These are phyloP conservation scores for Prosapia bicincta DNA, from an alignment of 2,888 invertebrate species.

Conservation along the genomic window DNA sequence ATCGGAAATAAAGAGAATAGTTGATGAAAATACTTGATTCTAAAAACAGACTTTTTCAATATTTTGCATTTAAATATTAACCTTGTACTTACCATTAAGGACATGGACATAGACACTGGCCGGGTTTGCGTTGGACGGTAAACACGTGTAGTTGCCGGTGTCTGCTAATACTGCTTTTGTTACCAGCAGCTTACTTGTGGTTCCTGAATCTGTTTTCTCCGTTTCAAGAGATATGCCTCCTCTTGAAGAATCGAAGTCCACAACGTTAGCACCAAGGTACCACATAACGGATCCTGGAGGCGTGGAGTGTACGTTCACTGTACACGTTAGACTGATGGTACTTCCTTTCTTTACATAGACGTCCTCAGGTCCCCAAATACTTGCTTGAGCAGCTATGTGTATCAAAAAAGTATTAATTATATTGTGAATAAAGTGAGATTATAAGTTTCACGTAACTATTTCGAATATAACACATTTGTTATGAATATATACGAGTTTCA, in stretches of 20 bases:
- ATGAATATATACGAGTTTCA: no score
- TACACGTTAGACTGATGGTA: constrained; percentile 84
- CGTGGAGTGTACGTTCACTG: constrained; percentile 81
- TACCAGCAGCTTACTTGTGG: constrained; percentile 77
- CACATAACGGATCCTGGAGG: constrained; percentile 78
- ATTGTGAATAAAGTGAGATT: no score
- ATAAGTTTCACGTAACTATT: no score
- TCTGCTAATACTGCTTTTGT: constrained; percentile 79
- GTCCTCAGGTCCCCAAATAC: constrained; percentile 79
- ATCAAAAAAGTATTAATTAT: no score
- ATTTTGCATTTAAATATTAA: no score
- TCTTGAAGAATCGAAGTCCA: constrained; percentile 76
- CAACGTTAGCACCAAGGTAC: constrained; percentile 78
- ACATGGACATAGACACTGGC: constrained; percentile 51
- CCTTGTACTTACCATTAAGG: constrained; percentile 47
- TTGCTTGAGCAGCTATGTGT: constrained; percentile 76
- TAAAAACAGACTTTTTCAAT: no score
- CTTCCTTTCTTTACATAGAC: constrained; percentile 88
- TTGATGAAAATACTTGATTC: no score
- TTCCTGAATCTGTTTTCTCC: constrained; percentile 76
- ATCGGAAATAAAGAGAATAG: no score
- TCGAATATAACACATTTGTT: no score
- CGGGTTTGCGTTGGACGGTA: constrained; percentile 67
- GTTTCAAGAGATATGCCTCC: constrained; percentile 85
- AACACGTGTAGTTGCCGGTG: constrained; percentile 88